A percentile compares a stretch with the other conserved stretches of the same genome.
These are phyloP conservation scores for Ctenomys sociabilis DNA, from an alignment of 2,113 vertebrate species.

Conservation along the genomic window DNA sequence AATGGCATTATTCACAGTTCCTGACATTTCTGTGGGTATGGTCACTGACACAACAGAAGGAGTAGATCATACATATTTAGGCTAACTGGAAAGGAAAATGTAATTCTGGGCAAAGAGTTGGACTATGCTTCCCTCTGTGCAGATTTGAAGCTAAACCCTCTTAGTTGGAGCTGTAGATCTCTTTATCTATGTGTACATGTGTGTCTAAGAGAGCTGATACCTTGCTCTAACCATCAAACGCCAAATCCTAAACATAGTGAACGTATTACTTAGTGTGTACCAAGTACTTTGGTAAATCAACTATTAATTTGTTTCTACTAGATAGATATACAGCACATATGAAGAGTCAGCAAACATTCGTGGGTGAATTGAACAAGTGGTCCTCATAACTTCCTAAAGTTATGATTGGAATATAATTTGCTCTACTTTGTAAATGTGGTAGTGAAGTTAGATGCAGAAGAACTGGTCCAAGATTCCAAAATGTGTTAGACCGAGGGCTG, in stretches of 20 bases:
- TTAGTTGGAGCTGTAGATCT: background rate
- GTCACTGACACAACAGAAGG: background rate
- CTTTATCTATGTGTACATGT: background rate
- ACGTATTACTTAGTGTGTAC: background rate
- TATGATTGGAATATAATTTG: background rate
- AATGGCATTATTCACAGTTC: background rate
- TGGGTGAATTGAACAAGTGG: background rate
- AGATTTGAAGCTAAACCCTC: constrained; percentile 33
- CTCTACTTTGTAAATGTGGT: background rate
- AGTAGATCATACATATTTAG: background rate
- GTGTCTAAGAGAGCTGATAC: background rate
- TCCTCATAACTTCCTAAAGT: background rate
- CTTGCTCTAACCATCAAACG: background rate
- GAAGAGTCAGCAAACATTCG: background rate
- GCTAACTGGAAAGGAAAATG: background rate
- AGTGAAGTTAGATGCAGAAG: background rate
- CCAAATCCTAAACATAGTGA: background rate
- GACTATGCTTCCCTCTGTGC: background rate
- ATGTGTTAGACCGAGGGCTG: background rate
- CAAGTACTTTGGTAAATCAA: background rate
- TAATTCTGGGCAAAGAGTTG: background rate
- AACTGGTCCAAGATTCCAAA: background rate
- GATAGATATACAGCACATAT: background rate
- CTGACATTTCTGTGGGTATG: background rate
- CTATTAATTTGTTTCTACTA: background rate